Conservation (phyloP, 2,797 vertebrate species). For the Apodemus agrarius region DNA sequence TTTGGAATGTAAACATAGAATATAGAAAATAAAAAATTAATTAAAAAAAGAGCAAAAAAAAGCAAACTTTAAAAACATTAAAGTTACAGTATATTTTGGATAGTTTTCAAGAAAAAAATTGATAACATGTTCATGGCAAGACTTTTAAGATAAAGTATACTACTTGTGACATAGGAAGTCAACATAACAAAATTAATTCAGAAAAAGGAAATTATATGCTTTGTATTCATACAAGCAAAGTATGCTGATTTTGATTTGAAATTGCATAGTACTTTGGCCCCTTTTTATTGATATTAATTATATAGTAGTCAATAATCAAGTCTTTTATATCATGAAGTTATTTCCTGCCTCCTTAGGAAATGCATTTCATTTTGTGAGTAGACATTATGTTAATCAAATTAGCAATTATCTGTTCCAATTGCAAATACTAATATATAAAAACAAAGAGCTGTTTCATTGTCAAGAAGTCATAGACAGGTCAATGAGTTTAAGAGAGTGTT, state of each 20-base stretch:
- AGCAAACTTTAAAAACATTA: neutral
- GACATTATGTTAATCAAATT: constrained; percentile 74
- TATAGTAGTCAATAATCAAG: constrained; percentile 24
- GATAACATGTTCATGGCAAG: neutral
- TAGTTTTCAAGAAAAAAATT: neutral
- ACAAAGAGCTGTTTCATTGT: constrained; percentile 67
- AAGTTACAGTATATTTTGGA: neutral
- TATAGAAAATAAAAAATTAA: too few species aligned
- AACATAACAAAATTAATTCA: constrained; percentile 38
- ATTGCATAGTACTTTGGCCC: constrained; percentile 7
- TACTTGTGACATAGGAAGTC: neutral
- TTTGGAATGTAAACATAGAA: too few species aligned
- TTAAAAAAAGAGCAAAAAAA: too few species aligned
- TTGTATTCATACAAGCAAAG: constrained; percentile 16
- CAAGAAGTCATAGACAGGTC: constrained; percentile 76
- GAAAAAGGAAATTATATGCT: neutral
- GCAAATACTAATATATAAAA: constrained; percentile 58
- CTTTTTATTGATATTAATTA: constrained; percentile 47
- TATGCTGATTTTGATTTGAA: constrained; percentile 44
- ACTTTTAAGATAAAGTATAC: neutral
- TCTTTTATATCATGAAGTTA: constrained; percentile 49
- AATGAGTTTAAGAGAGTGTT: constrained; percentile 53
- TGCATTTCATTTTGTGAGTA: constrained; percentile 52
- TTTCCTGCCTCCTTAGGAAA: constrained; percentile 60
- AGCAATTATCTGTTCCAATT: constrained; percentile 64